A percentile compares a stretch with the other conserved stretches of the same genome.
Evolutionary conservation across 2,797 vertebrate genomes (phyloP).

Genomic region (Champsocephalus esox): DNA sequence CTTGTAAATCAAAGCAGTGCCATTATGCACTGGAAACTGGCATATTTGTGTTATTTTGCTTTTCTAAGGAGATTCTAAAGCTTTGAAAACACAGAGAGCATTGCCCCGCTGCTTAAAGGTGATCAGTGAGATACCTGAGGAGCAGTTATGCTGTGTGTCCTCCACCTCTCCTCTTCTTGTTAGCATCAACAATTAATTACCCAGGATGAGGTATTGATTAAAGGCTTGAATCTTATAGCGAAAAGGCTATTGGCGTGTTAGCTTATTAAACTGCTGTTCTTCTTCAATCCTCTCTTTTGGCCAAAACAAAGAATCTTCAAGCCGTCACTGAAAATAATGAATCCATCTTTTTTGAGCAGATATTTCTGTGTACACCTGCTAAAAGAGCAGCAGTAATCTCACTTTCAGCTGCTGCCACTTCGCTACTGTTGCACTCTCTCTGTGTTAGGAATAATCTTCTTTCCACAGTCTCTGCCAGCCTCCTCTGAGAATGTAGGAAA

Average conservation of each 20-base stretch:
- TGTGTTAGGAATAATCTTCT: slow-evolving; percentile 44
- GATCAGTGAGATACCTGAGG: slow-evolving; percentile 27
- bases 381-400: slow-evolving; percentile 19
- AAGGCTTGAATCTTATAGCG: slow-evolving; percentile 49
- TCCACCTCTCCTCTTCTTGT: slow-evolving; percentile 41
- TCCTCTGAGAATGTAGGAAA: slow-evolving; percentile 54
- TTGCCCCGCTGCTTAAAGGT: background rate
- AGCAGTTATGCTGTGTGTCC: slow-evolving; percentile 14
- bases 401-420: slow-evolving; percentile 38
- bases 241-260: slow-evolving; percentile 51
- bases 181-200: slow-evolving; percentile 52
- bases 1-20: slow-evolving; percentile 34
- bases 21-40: slow-evolving; percentile 3
- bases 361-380: slow-evolving; percentile 28
- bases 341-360: slow-evolving; percentile 11
- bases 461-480: slow-evolving; percentile 16
- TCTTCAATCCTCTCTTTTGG: slow-evolving; percentile 1
- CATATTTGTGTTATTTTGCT: slow-evolving; percentile 11
- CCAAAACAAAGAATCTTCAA: slow-evolving; percentile 1
- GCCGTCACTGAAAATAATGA: background rate
- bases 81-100: slow-evolving; percentile 12
- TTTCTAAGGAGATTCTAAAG: slow-evolving; percentile 22
- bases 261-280: slow-evolving; percentile 28
- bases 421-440: slow-evolving; percentile 26
- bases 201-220: slow-evolving; percentile 59